phyloP scores from a whole-genome alignment of 2,797 vertebrate genomes.

The Galagoides demidoff region DNA sequence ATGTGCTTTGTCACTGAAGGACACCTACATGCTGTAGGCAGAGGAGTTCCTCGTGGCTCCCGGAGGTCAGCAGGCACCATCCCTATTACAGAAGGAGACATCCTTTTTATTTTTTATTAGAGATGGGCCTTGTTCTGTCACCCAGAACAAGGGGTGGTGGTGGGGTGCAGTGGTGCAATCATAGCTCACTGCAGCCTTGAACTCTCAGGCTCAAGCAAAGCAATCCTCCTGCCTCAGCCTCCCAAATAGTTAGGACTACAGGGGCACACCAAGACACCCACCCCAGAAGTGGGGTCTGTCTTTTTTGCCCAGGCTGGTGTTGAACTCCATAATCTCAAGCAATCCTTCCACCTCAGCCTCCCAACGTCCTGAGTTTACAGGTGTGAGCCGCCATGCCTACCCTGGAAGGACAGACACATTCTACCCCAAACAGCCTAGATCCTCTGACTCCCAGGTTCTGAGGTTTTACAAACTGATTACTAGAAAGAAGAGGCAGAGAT shows the following conservation, averaged over 20 bases:
- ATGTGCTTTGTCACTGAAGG: neutral
- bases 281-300: neutral
- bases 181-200: neutral
- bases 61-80: neutral
- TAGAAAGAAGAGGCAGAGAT: conserved; percentile 25
- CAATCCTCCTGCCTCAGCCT: neutral
- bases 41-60: neutral
- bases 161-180: neutral
- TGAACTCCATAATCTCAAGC: neutral
- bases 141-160: no score
- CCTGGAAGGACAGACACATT: neutral
- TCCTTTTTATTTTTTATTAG: neutral
- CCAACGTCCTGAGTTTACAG: neutral
- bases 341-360: neutral
- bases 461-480: conserved; percentile 49
- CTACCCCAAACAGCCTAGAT: neutral
- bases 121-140: neutral
- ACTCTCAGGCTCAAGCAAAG: neutral
- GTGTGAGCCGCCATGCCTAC: no score
- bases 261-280: neutral
- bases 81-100: neutral
- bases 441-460: neutral
- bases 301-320: neutral
- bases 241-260: neutral
- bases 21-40: neutral